phyloP scores from a whole-genome alignment of 2,888 invertebrate genomes.

The Abscondita cerata region DNA sequence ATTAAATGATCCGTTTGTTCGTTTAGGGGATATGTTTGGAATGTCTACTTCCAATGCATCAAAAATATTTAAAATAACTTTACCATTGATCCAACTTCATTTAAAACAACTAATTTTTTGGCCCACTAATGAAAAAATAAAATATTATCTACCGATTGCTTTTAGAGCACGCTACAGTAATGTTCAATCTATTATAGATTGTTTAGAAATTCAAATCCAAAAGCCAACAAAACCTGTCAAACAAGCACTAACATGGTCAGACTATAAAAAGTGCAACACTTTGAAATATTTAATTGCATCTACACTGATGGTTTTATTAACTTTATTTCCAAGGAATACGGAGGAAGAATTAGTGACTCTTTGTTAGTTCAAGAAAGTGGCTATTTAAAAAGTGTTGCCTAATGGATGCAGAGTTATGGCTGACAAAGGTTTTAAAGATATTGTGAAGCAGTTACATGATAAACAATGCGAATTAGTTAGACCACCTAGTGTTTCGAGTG shows the following conservation, averaged over 20 bases:
- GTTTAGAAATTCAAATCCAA: slow-evolving; percentile 6
- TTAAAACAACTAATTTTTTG: not conserved
- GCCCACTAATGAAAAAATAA: not conserved
- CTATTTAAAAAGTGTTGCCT: slow-evolving; percentile 21
- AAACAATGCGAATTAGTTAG: slow-evolving; percentile 21
- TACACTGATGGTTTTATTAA: slow-evolving; percentile 41
- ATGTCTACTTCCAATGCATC: not conserved
- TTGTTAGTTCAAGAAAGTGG: slow-evolving; percentile 27
- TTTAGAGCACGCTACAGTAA: slow-evolving; percentile 5
- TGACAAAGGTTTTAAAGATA: slow-evolving; percentile 26
- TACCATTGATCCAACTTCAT: not conserved
- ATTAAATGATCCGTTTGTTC: not conserved
- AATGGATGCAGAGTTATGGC: slow-evolving; percentile 18
- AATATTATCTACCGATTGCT: slow-evolving; percentile 1
- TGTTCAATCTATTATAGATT: slow-evolving; percentile 8
- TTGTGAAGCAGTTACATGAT: slow-evolving; percentile 13
- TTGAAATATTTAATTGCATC: slow-evolving; percentile 46
- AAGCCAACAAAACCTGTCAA: not conserved
- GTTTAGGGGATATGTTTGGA: not conserved
- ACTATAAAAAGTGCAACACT: slow-evolving; percentile 44
- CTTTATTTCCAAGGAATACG: slow-evolving; percentile 34
- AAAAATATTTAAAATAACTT: not conserved
- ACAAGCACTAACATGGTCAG: slow-evolving; percentile 20
- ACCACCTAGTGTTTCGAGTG: slow-evolving; percentile 22
- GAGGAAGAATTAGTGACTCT: slow-evolving; percentile 27